phyloP scores from a whole-genome alignment of 1,140 invertebrate species.

The Drosophila micromelanica region DNA sequence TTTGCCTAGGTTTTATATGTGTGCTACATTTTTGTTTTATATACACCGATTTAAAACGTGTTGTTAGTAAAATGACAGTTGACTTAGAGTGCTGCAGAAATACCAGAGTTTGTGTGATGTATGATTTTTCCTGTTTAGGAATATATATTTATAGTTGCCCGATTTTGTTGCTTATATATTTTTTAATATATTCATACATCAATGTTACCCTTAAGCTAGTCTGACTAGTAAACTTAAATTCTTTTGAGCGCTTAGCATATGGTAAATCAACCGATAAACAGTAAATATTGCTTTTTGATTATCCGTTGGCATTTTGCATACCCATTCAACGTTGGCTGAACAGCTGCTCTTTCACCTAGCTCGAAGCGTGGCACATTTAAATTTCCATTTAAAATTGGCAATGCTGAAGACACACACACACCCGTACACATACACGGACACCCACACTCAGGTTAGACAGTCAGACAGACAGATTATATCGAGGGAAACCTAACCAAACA shows the following conservation, averaged over 20 bases:
- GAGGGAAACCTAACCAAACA: constrained; percentile 44
- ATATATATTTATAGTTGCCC: too few species aligned
- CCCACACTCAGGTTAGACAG: not conserved
- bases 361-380: constrained; percentile 60
- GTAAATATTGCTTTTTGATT: constrained; percentile 57
- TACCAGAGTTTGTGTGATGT: too few species aligned
- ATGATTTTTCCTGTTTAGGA: too few species aligned
- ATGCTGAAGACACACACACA: not conserved
- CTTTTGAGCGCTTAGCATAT: constrained; percentile 5
- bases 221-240: not conserved
- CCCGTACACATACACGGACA: not conserved
- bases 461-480: not conserved
- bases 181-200: too few species aligned
- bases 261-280: constrained; percentile 71
- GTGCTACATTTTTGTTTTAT: constrained; percentile 29
- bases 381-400: constrained; percentile 74
- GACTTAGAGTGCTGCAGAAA: constrained; percentile 10
- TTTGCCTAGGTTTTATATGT: not conserved
- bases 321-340: constrained; percentile 6
- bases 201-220: too few species aligned
- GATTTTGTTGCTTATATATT: too few species aligned
- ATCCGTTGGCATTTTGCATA: constrained; percentile 59
- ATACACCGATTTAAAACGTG: constrained; percentile 41
- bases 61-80: constrained; percentile 23
- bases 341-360: constrained; percentile 37